Base-by-base conservation (phyloP, 1,140 invertebrate species). In the Brachystomella parvula region DNA sequence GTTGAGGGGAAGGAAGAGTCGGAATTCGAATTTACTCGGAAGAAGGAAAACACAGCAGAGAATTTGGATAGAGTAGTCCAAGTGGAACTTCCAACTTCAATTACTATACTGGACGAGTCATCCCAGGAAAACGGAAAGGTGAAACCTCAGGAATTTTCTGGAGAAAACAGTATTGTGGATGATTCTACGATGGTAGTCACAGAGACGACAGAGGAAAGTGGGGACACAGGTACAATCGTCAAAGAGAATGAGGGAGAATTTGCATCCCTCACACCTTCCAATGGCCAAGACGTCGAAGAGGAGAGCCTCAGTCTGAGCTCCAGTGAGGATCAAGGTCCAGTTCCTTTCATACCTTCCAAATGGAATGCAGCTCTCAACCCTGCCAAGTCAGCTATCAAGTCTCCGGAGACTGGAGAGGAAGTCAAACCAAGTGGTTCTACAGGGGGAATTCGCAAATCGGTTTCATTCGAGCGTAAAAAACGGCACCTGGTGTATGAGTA, bases 241-340 rank as follows among this genome's bases (percentile, higher is more conserved):
- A 28, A 29, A 39, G 47, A 61, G 35, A 63, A 44, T 44, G 39
- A 44, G 39, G 39, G 49, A 53, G 49, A 53, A 53, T 15, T 15
- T 53, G 49, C 12, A 85, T 73, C 84, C 87, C 66, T 80, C 83
- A 21, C 86, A 86, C 1, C 81, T 88, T 64, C 76, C 86, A 69
- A 87, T 59, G 73, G 69, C 68, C 85, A 84, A 6, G 85, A 86
- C 74, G 84, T 85, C 3, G 77, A 79, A 61, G 68, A 76, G n/a
- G 69, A 76, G 26, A 59, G 57, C 15, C 12, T 30, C 9, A 59
- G 57, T 30, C 30, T 59, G 57, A 59, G 30, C 30, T 29, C 57
- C 24, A 39, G 35, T 39, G 58, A 60, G 24, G 29, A 60, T 2
- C 24, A 61, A 17, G 35, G 47, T 64, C 53, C 64, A 32, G 29